phyloP scores from a whole-genome alignment of 2,113 vertebrate species.

The Pedetes capensis region DNA sequence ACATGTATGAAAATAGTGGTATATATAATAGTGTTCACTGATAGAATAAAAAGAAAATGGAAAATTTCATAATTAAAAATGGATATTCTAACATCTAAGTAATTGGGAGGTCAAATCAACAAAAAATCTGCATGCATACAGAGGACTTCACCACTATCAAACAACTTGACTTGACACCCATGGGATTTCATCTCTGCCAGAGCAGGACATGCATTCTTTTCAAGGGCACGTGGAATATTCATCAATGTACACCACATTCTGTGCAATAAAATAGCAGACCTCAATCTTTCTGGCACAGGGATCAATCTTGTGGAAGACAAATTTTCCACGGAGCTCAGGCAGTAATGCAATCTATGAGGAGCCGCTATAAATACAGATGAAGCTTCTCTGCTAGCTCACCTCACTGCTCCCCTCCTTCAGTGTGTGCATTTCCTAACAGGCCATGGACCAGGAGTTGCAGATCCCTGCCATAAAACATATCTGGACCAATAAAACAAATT shows the following conservation, averaged over 20 bases:
- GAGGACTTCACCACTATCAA: background rate
- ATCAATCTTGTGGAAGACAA: too few species aligned
- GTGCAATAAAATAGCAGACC: background rate
- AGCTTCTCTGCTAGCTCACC: too few species aligned
- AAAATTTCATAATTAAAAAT: background rate
- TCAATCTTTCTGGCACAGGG: too few species aligned
- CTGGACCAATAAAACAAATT: background rate
- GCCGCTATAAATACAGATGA: too few species aligned
- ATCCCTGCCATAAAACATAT: background rate
- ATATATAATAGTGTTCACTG: background rate
- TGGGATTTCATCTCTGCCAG: background rate
- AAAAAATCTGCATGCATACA: background rate
- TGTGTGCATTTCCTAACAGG: too few species aligned
- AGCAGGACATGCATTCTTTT: background rate
- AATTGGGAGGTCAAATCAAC: background rate
- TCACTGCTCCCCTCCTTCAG: too few species aligned
- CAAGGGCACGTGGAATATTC: background rate
- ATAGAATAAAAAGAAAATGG: background rate
- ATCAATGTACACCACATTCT: background rate
- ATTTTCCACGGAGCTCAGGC: too few species aligned
- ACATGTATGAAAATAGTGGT: background rate
- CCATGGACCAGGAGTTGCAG: too few species aligned
- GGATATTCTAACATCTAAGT: background rate
- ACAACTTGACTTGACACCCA: background rate
- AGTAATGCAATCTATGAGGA: too few species aligned